Conservation (phyloP, 2,888 invertebrate genomes). For the Neria commutata region DNA sequence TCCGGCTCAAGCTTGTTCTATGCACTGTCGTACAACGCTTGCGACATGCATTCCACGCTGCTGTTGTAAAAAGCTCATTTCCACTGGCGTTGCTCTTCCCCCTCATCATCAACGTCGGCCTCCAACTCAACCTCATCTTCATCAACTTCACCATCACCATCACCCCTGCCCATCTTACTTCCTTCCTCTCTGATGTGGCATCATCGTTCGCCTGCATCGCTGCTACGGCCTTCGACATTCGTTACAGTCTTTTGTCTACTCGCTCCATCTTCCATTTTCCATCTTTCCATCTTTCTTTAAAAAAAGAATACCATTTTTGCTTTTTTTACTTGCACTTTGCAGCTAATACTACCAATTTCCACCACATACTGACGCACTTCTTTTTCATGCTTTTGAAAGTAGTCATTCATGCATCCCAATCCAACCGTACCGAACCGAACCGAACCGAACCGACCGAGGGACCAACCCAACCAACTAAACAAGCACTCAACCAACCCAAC, state of each 20-base stretch:
- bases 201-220: conserved; percentile 2
- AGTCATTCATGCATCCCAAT: background rate
- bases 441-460: too few species aligned
- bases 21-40: conserved; percentile 29
- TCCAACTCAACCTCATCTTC: too few species aligned
- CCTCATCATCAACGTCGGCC: too few species aligned
- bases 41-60: conserved; percentile 29
- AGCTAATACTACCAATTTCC: conserved; percentile 3
- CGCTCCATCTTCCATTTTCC: background rate
- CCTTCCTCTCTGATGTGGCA: background rate
- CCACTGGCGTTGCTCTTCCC: background rate
- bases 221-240: background rate
- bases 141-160: background rate
- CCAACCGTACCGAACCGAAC: too few species aligned
- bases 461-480: background rate
- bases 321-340: background rate
- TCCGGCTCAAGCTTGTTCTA: conserved; percentile 26
- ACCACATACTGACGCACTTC: background rate
- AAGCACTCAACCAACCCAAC: background rate
- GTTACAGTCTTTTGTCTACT: conserved; percentile 1
- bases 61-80: conserved; percentile 12
- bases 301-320: too few species aligned
- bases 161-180: too few species aligned
- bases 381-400: background rate
- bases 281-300: background rate